Conservation (phyloP, 2,888 invertebrate genomes). For the Tiliacea aurago region DNA sequence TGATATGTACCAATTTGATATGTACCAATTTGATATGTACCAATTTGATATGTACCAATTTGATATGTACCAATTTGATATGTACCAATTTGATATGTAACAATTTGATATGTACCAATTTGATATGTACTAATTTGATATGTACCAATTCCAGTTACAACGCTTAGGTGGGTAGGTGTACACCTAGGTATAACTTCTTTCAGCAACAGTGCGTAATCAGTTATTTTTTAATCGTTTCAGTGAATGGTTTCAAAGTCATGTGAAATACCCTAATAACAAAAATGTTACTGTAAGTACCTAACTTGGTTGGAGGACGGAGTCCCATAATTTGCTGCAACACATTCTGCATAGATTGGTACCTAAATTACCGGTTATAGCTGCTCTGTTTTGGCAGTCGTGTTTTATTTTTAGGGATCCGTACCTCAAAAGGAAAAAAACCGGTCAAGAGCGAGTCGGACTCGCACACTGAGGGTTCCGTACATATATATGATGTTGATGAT, state of each 20-base stretch:
- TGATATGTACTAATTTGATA: neutral
- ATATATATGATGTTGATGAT: no score
- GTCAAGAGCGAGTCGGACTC: no score
- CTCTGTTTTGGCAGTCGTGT: neutral
- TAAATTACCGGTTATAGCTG: neutral
- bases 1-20: neutral
- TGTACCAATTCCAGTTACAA: neutral
- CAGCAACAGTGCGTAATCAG: neutral
- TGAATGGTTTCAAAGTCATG: neutral
- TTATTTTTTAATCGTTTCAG: neutral
- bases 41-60: neutral
- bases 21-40: neutral
- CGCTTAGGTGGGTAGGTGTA: neutral
- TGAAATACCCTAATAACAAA: neutral
- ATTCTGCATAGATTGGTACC: neutral
- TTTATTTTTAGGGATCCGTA: no score
- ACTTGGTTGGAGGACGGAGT: neutral
- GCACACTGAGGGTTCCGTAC: no score
- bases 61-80: neutral
- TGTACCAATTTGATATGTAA: no score
- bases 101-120: neutral
- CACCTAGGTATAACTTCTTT: neutral
- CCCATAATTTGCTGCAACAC: neutral
- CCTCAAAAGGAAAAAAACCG: no score
- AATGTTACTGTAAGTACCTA: slow-evolving; percentile 7